Percentiles rank a stretch among this genome's conserved stretches.
phyloP scores from a whole-genome alignment of 2,113 vertebrate species.

The Monarcha castaneiventris region DNA sequence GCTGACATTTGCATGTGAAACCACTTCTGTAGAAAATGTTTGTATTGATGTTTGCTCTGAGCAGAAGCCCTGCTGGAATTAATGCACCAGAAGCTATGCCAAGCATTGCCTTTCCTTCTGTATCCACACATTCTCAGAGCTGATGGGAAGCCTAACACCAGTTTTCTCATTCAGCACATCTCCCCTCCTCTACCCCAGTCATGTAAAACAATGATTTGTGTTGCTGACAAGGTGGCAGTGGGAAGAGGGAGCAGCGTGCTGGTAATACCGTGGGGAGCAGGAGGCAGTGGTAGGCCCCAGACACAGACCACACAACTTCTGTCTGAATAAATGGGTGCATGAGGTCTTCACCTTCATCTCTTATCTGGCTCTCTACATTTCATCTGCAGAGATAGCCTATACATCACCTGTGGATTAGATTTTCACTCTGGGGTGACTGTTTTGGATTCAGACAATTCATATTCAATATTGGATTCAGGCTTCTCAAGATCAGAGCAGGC shows the following conservation, averaged over 20 bases:
- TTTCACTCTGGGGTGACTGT: not conserved
- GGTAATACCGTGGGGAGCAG: not conserved
- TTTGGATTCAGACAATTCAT: no score
- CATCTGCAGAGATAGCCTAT: not conserved
- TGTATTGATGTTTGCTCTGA: not conserved
- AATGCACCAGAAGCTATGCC: not conserved
- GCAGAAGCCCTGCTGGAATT: not conserved
- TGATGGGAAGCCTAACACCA: not conserved
- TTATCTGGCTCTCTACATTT: not conserved
- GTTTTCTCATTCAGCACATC: accelerated
- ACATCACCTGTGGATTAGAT: not conserved
- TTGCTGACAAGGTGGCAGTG: not conserved
- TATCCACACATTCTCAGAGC: not conserved
- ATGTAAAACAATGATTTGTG: not conserved
- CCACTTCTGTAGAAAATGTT: not conserved
- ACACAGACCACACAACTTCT: not conserved
- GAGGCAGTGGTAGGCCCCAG: not conserved
- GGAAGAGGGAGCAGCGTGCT: not conserved
- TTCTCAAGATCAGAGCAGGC: not conserved
- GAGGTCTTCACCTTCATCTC: not conserved
- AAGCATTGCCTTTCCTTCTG: not conserved
- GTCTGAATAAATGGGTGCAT: not conserved
- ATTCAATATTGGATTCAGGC: no score
- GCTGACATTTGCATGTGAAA: not conserved
- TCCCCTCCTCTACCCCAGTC: not conserved